These are phyloP conservation scores for Steinernema feltiae DNA, from an alignment of 1,140 invertebrate species.

Conservation along the genomic window DNA sequence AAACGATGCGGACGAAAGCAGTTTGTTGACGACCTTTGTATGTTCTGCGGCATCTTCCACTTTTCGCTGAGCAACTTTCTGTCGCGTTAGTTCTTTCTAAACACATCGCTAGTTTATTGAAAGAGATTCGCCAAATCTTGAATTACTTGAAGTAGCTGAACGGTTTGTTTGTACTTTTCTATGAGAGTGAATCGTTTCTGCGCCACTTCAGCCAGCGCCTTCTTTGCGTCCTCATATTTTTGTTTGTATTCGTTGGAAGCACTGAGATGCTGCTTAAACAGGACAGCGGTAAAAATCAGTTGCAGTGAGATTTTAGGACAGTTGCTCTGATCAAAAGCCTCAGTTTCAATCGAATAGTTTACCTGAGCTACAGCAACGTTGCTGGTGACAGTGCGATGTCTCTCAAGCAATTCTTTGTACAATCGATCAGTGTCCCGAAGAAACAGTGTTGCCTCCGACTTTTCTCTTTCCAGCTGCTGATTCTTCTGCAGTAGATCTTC, in stretches of 20 bases:
- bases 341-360: not conserved
- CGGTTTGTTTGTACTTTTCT: not conserved
- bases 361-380: not conserved
- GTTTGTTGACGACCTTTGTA: not conserved
- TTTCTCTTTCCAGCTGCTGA: not conserved
- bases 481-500: not conserved
- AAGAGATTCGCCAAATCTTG: not conserved
- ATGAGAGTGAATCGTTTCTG: not conserved
- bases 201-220: not conserved
- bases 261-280: not conserved
- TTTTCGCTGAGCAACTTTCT: not conserved
- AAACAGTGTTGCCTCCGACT: not conserved
- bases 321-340: not conserved
- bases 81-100: not conserved
- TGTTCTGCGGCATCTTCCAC: not conserved
- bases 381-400: not conserved
- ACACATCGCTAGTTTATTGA: not conserved
- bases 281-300: not conserved
- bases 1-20: not conserved
- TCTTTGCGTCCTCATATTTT: not conserved
- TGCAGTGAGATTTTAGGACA: not conserved
- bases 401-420: not conserved
- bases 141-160: not conserved
- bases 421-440: not conserved
- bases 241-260: not conserved